phyloP scores from a whole-genome alignment of 2,797 vertebrate genomes.

The Sparus aurata region DNA sequence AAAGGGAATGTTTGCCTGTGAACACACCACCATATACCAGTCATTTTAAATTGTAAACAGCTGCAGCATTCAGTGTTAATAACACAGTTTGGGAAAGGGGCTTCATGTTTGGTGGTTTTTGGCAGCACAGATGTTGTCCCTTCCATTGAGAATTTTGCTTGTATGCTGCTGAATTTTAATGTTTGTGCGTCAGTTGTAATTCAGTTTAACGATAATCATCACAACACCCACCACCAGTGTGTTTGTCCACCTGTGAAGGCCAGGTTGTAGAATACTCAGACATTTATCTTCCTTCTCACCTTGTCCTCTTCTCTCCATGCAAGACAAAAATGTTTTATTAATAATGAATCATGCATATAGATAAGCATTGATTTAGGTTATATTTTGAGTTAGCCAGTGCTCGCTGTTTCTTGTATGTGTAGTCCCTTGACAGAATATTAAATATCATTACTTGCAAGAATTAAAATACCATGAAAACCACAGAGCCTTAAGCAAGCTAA shows the following conservation, averaged over 20 bases:
- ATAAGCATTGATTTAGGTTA: slow-evolving; percentile 27
- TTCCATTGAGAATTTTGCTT: slow-evolving; percentile 43
- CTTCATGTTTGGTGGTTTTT: slow-evolving; percentile 49
- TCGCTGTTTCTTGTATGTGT: slow-evolving; percentile 32
- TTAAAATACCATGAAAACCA: slow-evolving; percentile 57
- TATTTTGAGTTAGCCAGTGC: slow-evolving; percentile 7
- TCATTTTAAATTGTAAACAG: slow-evolving; percentile 75
- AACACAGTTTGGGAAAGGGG: slow-evolving; percentile 45
- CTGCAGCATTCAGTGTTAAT: slow-evolving; percentile 68
- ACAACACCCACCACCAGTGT: not conserved
- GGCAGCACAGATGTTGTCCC: slow-evolving; percentile 53
- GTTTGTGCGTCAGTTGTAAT: slow-evolving; percentile 57
- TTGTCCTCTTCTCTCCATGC: slow-evolving; percentile 8
- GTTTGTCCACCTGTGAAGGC: slow-evolving; percentile 36
- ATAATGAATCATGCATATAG: slow-evolving; percentile 12
- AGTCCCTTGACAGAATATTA: slow-evolving; percentile 41
- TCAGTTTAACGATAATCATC: slow-evolving; percentile 34
- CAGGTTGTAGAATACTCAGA: slow-evolving; percentile 16
- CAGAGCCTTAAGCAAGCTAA: slow-evolving; percentile 38
- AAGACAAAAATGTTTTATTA: slow-evolving; percentile 15
- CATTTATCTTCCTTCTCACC: slow-evolving; percentile 13
- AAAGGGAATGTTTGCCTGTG: slow-evolving; percentile 64
- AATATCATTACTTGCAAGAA: slow-evolving; percentile 34
- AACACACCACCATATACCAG: slow-evolving; percentile 44
- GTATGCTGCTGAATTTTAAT: slow-evolving; percentile 69